These are phyloP conservation scores for Chloropsis cyanopogon DNA, from an alignment of 2,113 vertebrate species.

Conservation along the genomic window DNA sequence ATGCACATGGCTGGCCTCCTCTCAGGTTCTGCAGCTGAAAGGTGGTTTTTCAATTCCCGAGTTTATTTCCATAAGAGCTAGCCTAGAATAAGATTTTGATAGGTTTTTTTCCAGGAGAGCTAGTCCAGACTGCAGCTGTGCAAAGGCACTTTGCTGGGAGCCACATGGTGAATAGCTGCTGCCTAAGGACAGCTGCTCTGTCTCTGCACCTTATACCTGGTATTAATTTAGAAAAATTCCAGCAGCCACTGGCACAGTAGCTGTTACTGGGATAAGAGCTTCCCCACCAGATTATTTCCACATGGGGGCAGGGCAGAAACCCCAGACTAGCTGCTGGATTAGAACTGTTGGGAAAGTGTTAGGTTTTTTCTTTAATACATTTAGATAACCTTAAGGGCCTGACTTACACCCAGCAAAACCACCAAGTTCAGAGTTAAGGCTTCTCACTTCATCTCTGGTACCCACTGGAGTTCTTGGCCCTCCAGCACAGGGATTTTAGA, in stretches of 20 bases:
- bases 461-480: neutral
- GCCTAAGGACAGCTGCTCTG: neutral
- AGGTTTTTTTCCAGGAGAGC: neutral
- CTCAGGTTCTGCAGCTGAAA: neutral
- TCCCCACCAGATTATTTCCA: neutral
- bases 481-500: neutral
- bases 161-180: neutral
- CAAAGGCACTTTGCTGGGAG: neutral
- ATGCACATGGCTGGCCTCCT: neutral
- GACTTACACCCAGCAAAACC: neutral
- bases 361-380: neutral
- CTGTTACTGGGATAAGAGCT: neutral
- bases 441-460: neutral
- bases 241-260: neutral
- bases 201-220: neutral
- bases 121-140: neutral
- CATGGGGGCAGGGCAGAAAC: neutral
- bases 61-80: neutral
- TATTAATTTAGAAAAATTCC: neutral
- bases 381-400: slow-evolving; percentile 42
- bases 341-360: neutral
- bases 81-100: neutral
- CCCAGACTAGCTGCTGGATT: neutral
- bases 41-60: neutral
- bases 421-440: slow-evolving; percentile 27